Percentiles rank a stretch among this genome's conserved stretches.
phyloP scores from a whole-genome alignment of 2,888 invertebrate species.

The Dendrolimus pini region DNA sequence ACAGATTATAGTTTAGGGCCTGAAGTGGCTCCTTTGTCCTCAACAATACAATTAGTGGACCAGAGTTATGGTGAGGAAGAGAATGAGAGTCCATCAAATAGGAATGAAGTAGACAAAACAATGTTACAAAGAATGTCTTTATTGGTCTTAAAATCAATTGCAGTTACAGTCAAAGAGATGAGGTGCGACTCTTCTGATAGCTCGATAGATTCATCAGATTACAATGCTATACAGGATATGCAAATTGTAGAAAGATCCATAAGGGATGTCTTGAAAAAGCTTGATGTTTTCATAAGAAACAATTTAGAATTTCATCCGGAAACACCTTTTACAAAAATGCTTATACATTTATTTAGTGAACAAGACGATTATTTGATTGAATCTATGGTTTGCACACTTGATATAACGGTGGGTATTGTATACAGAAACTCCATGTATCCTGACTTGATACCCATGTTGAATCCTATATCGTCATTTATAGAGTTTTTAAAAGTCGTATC shows the following conservation, averaged over 20 bases:
- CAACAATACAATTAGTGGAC: slow-evolving; percentile 60
- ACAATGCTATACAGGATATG: slow-evolving; percentile 93
- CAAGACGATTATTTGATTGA: slow-evolving; percentile 95
- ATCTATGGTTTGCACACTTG: slow-evolving; percentile 93
- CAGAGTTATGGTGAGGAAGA: slow-evolving; percentile 66
- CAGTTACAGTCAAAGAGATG: slow-evolving; percentile 93
- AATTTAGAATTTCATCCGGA: slow-evolving; percentile 91
- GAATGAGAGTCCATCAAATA: slow-evolving; percentile 50
- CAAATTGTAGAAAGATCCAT: slow-evolving; percentile 91
- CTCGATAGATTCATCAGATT: slow-evolving; percentile 89
- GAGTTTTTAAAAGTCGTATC: slow-evolving; percentile 90
- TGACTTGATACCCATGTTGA: slow-evolving; percentile 87
- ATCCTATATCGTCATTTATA: slow-evolving; percentile 91
- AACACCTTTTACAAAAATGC: slow-evolving; percentile 90
- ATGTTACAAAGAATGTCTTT: slow-evolving; percentile 91
- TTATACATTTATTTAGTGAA: slow-evolving; percentile 91
- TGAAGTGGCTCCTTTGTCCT: slow-evolving; percentile 45
- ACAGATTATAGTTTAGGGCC: slow-evolving; percentile 54
- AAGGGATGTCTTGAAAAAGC: slow-evolving; percentile 86
- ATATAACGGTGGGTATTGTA: slow-evolving; percentile 90
- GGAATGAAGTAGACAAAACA: slow-evolving; percentile 82
- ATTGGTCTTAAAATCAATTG: slow-evolving; percentile 91
- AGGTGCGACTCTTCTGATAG: slow-evolving; percentile 91
- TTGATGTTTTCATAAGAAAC: slow-evolving; percentile 88
- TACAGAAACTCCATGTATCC: slow-evolving; percentile 88